Evolutionary conservation across 2,888 invertebrate genomes (phyloP), one percentile per base, ranked within the genome.

Genomic region (Drosophila neotestacea): DNA sequence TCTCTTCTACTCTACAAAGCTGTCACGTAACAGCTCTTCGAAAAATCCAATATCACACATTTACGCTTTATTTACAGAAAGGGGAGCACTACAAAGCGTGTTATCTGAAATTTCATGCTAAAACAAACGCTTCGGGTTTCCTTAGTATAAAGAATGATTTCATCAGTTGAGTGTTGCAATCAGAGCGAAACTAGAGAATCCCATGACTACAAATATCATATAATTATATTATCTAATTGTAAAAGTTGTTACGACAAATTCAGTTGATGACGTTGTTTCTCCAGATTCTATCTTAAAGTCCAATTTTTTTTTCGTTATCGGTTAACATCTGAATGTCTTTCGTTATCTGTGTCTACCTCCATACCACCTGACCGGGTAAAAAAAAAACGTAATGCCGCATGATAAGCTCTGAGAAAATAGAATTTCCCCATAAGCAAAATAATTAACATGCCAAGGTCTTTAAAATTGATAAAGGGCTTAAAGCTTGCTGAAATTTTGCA

Each of bases 281-380:
- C 62, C 46, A 46, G 58, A 50, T 48, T 11, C 4, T 41, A 47
- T 56, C 28, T 59, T 32, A 28, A 42, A 52, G 62, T 56, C 32
- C 58, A 54, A 32, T 36, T 58, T 32, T 5, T 34, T n/a, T 32
- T 30, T 42, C 38, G 10, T 67, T 72, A 73, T 72, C 73, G 13
- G 11, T 0, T 5, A 28, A 36, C 47, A 59, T 54, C 51, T 58
- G 30, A 13, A 55, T 30, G 27, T 13, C 27, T 41, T 41, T 47
- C 16, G 9, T 42, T 52, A 64, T 64, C 56, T 55, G 7, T 36
- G 58, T 59, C 13, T 39, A 11, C 11, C 41, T 32, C 47, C 27
- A 38, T 65, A 72, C 36, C 81, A 87, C 85, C 85, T 82, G 81
- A 87, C 85, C 50, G 22, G 22, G 22, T 50, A 69, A 41, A 13